Evolutionary conservation across 2,113 vertebrate species (phyloP).

Genomic region (Pseudonaja textilis): DNA sequence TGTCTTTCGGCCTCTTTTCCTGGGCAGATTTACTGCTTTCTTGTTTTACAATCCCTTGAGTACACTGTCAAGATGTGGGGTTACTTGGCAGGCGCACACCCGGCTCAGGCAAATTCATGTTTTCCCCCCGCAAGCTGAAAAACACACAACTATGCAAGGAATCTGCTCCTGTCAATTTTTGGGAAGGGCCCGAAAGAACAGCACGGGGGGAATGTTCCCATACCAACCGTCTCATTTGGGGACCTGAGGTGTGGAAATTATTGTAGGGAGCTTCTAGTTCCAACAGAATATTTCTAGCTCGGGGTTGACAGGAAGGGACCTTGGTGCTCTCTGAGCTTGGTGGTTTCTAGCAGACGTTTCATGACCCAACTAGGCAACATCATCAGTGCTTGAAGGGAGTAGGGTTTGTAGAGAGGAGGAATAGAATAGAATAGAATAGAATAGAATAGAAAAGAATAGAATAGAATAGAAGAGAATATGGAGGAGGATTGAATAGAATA

Average conservation of each 20-base stretch:
- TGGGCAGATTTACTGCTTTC: not conserved
- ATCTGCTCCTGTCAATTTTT: conserved; percentile 1
- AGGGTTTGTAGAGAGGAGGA: too few relatives aligned
- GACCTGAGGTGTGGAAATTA: not conserved
- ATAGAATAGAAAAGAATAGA: too few relatives aligned
- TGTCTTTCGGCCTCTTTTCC: not conserved
- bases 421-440: too few relatives aligned
- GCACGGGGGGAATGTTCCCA: not conserved
- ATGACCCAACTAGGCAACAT: too few relatives aligned
- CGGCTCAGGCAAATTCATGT: not conserved
- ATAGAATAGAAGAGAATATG: too few relatives aligned
- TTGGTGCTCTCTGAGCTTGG: not conserved
- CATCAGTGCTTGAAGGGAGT: too few relatives aligned
- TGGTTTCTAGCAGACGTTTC: too few relatives aligned
- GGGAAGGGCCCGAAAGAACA: not conserved
- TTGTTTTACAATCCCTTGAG: conserved; percentile 11
- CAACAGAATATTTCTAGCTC: not conserved
- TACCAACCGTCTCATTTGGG: not conserved
- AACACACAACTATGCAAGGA: not conserved
- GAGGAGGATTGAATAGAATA: too few relatives aligned
- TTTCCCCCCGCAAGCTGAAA: not conserved
- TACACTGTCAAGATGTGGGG: not conserved
- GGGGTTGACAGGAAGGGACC: not conserved
- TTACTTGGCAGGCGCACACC: not conserved
- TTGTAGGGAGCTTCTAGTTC: not conserved